Conservation (phyloP, 2,888 invertebrate genomes). For the Asteroscopus sphinx region DNA sequence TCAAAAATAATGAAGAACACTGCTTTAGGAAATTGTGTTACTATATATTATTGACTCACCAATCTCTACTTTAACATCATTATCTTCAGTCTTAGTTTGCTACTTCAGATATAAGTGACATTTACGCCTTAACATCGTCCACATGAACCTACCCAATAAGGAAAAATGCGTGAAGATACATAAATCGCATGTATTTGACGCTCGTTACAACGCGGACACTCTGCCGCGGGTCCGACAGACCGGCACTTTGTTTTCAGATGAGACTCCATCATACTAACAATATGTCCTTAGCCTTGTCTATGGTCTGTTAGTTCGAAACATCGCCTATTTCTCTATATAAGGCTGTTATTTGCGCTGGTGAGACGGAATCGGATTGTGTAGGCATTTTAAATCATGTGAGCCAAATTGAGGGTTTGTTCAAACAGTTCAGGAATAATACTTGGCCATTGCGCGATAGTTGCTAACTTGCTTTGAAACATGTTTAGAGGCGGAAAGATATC, state of each 20-base stretch:
- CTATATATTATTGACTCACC: too few relatives aligned
- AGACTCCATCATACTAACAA: conserved; percentile 66
- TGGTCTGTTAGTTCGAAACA: conserved; percentile 39
- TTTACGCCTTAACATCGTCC: conserved; percentile 11
- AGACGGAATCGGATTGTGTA: conserved; percentile 45
- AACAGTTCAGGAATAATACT: background rate
- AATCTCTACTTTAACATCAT: background rate
- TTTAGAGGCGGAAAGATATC: too few relatives aligned
- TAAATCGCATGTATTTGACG: conserved; percentile 47
- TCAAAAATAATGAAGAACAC: too few relatives aligned
- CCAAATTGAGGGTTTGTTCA: conserved; percentile 48
- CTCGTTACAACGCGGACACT: conserved; percentile 51
- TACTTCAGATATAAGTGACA: conserved; percentile 3
- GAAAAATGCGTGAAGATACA: conserved; percentile 33
- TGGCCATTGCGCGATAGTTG: background rate
- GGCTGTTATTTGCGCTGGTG: conserved; percentile 50
- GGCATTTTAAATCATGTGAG: conserved; percentile 45
- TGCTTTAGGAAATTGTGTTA: too few relatives aligned
- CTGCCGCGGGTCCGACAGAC: conserved; percentile 26
- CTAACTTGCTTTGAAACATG: background rate
- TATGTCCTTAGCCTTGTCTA: conserved; percentile 60
- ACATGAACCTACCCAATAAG: conserved; percentile 25
- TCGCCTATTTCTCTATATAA: conserved; percentile 49
- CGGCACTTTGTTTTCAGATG: conserved; percentile 69
- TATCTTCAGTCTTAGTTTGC: background rate